Evolutionary conservation across 2,797 vertebrate genomes (phyloP).

Genomic region (Tragelaphus eurycerus): DNA sequence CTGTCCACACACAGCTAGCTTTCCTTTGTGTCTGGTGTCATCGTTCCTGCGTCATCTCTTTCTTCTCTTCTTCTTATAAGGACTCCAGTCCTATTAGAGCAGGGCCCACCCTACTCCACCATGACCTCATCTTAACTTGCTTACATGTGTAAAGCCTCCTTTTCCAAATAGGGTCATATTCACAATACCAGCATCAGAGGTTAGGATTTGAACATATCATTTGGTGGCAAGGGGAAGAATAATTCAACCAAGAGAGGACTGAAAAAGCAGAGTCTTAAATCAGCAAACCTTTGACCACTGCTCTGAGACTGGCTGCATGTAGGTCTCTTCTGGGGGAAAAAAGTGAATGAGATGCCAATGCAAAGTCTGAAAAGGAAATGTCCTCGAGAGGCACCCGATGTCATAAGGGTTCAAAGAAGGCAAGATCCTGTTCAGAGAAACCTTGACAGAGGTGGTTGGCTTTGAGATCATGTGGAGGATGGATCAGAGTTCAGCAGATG

Average conservation of each 20-base stretch:
- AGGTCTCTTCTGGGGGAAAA: not conserved
- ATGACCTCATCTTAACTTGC: not conserved
- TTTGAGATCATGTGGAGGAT: not conserved
- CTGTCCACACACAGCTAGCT: accelerated
- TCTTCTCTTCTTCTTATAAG: not conserved
- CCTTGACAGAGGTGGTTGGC: not conserved
- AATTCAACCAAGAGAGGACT: not conserved
- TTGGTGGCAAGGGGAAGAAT: not conserved
- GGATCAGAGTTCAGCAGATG: not conserved
- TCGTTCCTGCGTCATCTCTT: no score
- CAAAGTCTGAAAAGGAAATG: not conserved
- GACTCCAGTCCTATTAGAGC: no score
- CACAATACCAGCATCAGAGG: not conserved
- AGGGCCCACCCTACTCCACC: not conserved
- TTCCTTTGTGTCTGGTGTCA: not conserved
- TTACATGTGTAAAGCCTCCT: not conserved
- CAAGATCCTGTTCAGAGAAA: not conserved
- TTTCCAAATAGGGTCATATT: not conserved
- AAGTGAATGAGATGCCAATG: not conserved
- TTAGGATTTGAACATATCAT: not conserved
- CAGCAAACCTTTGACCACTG: not conserved
- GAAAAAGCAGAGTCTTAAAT: not conserved
- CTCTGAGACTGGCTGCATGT: not conserved
- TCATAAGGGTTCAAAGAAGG: not conserved
- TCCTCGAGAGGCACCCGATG: not conserved